Evolutionary conservation across 2,797 vertebrate species (phyloP).

Genomic region (Poliocrania exsul): DNA sequence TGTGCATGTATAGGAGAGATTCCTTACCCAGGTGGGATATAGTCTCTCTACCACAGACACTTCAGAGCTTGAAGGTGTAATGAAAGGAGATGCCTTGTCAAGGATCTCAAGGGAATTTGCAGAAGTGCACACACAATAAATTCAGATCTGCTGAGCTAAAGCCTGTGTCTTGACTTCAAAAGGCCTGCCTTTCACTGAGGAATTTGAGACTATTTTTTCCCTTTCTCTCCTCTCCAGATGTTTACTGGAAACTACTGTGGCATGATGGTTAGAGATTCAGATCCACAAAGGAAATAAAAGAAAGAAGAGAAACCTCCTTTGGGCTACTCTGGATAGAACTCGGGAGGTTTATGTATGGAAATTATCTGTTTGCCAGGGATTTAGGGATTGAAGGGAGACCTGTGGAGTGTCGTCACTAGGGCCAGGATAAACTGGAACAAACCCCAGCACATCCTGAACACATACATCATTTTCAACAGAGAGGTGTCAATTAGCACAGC

Average conservation of each 20-base stretch:
- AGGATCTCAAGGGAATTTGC: not conserved
- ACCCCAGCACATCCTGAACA: not conserved
- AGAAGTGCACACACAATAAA: not conserved
- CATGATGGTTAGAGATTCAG: not conserved
- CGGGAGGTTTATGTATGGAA: not conserved
- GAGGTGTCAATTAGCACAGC: not conserved
- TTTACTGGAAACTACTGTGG: conserved; percentile 7
- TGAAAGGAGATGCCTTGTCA: not conserved
- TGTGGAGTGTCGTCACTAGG: not conserved
- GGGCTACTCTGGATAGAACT: not conserved
- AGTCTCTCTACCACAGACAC: not conserved
- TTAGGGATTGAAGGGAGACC: not conserved
- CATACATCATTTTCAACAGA: not conserved
- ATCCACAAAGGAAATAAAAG: not conserved
- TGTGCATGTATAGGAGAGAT: not conserved
- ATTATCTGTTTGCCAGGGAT: not conserved
- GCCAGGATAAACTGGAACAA: not conserved
- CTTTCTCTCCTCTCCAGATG: not conserved
- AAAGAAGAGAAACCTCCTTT: not conserved
- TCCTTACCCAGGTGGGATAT: not conserved
- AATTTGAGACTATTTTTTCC: not conserved
- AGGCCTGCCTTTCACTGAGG: not conserved
- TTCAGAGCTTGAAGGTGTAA: not conserved
- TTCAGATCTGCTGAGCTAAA: not conserved
- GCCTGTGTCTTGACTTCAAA: not conserved